phyloP scores from a whole-genome alignment of 2,113 vertebrate species.

The Epinephelus moara region DNA sequence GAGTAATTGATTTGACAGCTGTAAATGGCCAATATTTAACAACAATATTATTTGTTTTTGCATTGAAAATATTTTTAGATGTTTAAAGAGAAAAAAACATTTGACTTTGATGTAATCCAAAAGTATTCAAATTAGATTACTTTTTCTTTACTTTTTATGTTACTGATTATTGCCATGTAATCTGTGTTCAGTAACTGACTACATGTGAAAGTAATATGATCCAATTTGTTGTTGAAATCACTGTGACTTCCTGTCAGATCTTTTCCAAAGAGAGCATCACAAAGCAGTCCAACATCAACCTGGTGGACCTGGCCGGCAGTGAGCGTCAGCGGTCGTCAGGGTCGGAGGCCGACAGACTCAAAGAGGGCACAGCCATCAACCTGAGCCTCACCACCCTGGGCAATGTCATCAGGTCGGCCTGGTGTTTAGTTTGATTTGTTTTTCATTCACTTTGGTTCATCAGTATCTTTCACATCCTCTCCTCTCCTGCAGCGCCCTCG shows the following conservation, averaged over 20 bases:
- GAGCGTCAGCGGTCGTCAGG: conserved; percentile 89
- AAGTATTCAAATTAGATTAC: no score
- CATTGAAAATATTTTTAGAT: no score
- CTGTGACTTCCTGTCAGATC: conserved; percentile 78
- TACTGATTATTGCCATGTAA: no score
- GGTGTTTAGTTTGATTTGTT: not conserved
- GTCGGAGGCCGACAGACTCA: conserved; percentile 89
- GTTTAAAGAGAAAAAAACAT: no score
- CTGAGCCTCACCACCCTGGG: conserved; percentile 91
- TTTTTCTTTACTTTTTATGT: no score
- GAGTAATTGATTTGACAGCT: no score
- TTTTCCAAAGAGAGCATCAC: conserved; percentile 89
- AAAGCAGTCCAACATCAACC: conserved; percentile 89
- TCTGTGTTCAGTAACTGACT: no score
- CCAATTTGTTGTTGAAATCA: not conserved
- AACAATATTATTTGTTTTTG: no score
- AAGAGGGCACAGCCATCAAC: conserved; percentile 90
- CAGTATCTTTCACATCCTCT: not conserved
- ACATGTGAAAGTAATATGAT: no score
- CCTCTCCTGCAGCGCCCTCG: conserved; percentile 83
- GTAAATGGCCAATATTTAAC: no score
- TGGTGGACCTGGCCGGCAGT: conserved; percentile 92
- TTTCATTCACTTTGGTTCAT: not conserved
- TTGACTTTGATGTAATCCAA: no score
- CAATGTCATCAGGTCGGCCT: conserved; percentile 90